A percentile compares a stretch with the other conserved stretches of the same genome.
These are phyloP conservation scores for Garrulus glandarius DNA, from an alignment of 2,797 vertebrate genomes.

Conservation along the genomic window DNA sequence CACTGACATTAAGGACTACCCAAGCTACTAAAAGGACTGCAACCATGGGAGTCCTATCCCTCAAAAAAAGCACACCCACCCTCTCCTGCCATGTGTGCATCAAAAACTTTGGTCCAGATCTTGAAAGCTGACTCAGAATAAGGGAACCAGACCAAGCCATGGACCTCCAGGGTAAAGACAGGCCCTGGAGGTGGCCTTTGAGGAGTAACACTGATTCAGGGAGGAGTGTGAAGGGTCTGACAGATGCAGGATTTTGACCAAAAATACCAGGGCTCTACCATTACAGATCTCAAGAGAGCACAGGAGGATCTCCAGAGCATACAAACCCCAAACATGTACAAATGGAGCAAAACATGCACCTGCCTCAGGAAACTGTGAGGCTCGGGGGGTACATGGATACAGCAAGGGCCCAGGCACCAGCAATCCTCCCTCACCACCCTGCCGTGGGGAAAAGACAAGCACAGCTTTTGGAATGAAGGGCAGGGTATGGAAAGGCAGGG, in stretches of 20 bases:
- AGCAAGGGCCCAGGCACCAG: background rate
- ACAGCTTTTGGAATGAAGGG: background rate
- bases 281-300: background rate
- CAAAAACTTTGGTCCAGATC: background rate
- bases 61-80: background rate
- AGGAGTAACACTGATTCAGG: background rate
- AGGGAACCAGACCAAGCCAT: background rate
- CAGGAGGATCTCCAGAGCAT: background rate
- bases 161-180: background rate
- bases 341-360: background rate
- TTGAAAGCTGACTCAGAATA: background rate
- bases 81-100: background rate
- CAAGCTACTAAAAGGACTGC: background rate
- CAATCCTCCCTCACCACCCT: background rate
- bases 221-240: background rate
- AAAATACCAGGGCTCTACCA: background rate
- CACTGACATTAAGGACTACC: background rate
- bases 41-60: background rate
- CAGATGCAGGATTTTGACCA: background rate
- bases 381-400: rapidly evolving
- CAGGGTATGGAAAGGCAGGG: background rate
- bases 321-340: background rate
- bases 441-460: background rate
- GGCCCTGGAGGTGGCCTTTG: background rate
- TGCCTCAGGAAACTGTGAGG: background rate